A percentile compares a stretch with the other conserved stretches of the same genome.
These are phyloP conservation scores for Ashinkailepas kermadecensis DNA, from an alignment of 2,888 invertebrate genomes.

Conservation along the genomic window DNA sequence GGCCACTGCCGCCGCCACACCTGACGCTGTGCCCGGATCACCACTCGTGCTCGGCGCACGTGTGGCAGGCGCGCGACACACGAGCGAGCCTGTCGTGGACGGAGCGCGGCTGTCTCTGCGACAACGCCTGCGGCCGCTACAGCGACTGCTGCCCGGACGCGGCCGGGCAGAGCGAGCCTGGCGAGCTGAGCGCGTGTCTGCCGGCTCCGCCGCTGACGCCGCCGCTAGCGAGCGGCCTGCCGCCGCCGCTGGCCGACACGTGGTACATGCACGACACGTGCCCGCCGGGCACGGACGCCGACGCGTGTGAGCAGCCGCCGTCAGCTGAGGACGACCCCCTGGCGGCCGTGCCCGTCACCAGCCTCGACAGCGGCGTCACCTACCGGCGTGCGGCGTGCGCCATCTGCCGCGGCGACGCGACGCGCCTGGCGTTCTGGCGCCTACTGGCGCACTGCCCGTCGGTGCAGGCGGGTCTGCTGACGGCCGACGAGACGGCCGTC, in stretches of 20 bases:
- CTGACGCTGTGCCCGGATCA: not conserved
- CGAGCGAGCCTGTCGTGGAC: not conserved
- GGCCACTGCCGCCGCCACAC: not conserved
- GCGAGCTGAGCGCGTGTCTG: not conserved
- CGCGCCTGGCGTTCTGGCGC: not conserved
- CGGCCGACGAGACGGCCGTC: too few species aligned
- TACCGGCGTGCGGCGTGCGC: not conserved
- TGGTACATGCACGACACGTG: slow-evolving; percentile 12
- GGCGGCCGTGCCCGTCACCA: not conserved
- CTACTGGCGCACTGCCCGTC: not conserved
- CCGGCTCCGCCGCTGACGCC: not conserved
- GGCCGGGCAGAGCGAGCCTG: not conserved
- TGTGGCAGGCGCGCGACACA: not conserved
- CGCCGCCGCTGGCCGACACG: not conserved
- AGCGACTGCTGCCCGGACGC: slow-evolving; percentile 1
- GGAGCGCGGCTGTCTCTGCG: not conserved
- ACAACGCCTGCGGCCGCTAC: not conserved
- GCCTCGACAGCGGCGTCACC: not conserved
- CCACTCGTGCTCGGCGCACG: not conserved
- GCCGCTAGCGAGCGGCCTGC: not conserved
- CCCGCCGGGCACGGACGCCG: not conserved
- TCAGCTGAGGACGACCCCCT: not conserved
- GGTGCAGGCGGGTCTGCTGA: not conserved
- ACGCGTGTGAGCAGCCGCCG: not conserved
- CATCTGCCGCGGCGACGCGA: not conserved